Evolutionary conservation across 2,888 invertebrate species (phyloP).

Genomic region (Athalia rosae): DNA sequence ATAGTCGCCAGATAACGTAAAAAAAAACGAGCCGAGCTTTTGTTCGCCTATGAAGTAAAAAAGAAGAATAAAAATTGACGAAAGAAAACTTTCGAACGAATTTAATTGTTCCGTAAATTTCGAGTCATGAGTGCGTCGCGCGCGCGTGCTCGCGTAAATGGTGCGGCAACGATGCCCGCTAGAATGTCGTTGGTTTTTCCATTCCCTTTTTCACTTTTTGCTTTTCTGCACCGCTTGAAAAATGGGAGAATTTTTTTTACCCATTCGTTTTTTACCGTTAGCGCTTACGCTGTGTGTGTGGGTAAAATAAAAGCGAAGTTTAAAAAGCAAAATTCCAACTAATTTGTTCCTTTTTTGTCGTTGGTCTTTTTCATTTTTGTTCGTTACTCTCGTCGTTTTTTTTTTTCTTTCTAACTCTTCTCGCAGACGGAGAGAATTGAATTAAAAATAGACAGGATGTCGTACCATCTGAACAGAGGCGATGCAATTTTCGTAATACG

Average conservation of each 20-base stretch:
- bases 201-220: conserved; percentile 8
- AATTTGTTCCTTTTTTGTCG: too few species aligned
- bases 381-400: too few species aligned
- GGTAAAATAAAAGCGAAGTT: too few species aligned
- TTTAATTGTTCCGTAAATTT: conserved; percentile 48
- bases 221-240: too few species aligned
- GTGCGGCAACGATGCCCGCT: neutral
- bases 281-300: too few species aligned
- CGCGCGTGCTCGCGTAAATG: conserved; percentile 48
- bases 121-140: conserved; percentile 51
- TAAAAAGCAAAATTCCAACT: too few species aligned
- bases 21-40: conserved; percentile 13
- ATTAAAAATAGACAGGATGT: neutral
- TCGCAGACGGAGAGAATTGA: neutral
- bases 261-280: too few species aligned
- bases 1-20: conserved; percentile 12
- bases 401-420: too few species aligned
- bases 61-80: too few species aligned
- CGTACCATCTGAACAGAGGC: neutral
- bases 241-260: too few species aligned
- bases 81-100: conserved; percentile 8
- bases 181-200: conserved; percentile 28
- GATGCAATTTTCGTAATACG: neutral
- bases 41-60: neutral
- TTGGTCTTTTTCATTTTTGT: too few species aligned